phyloP scores from a whole-genome alignment of 2,888 invertebrate genomes.

The Geotrupes spiniger region DNA sequence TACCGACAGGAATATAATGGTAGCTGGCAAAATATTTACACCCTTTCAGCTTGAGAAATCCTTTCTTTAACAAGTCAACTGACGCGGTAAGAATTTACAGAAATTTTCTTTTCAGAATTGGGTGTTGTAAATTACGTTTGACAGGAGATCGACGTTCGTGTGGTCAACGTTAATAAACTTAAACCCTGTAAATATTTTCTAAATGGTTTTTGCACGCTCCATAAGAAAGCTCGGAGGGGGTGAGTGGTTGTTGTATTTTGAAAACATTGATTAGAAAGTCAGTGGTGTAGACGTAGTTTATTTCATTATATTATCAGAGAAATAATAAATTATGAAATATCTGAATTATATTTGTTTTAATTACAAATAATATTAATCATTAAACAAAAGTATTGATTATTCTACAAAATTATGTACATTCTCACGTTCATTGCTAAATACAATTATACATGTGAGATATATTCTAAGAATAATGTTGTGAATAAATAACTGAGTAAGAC shows the following conservation, averaged over 20 bases:
- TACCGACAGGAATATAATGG: neutral
- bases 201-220: slow-evolving; percentile 16
- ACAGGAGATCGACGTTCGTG: slow-evolving; percentile 32
- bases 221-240: slow-evolving; percentile 2
- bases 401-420: no score
- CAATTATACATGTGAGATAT: no score
- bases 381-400: no score
- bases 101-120: slow-evolving; percentile 24
- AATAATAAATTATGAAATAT: no score
- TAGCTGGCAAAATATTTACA: slow-evolving; percentile 8
- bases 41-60: slow-evolving; percentile 2
- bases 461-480: no score
- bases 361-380: no score
- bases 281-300: neutral
- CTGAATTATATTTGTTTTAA: no score
- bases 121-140: slow-evolving; percentile 28
- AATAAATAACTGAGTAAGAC: no score
- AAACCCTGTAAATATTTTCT: slow-evolving; percentile 20
- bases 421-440: no score
- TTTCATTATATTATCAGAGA: no score
- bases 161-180: slow-evolving; percentile 29
- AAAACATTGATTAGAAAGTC: slow-evolving; percentile 12
- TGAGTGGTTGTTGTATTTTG: slow-evolving; percentile 10
- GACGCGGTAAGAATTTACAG: slow-evolving; percentile 13
- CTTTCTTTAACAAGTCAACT: slow-evolving; percentile 6